phyloP scores from a whole-genome alignment of 2,888 invertebrate genomes.

The Portevinia maculata region DNA sequence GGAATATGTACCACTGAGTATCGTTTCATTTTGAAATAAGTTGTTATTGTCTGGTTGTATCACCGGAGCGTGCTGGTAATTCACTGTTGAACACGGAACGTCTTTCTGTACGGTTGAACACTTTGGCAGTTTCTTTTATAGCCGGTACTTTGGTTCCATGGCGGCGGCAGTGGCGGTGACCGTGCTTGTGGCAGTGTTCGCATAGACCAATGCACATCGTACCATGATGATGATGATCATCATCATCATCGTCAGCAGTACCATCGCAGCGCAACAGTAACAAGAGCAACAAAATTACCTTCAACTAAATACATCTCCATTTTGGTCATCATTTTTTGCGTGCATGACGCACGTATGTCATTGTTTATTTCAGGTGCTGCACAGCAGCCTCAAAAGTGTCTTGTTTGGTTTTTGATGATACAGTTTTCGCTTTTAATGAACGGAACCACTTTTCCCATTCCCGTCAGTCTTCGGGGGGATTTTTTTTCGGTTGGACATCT shows the following conservation, averaged over 20 bases:
- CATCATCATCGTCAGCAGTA: constrained; percentile 23
- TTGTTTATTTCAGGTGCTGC: constrained; percentile 59
- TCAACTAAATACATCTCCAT: constrained; percentile 57
- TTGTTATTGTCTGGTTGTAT: constrained; percentile 63
- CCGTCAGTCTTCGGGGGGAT: constrained; percentile 1
- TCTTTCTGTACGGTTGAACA: constrained; percentile 82
- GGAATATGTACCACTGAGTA: constrained; percentile 80
- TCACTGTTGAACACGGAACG: constrained; percentile 80
- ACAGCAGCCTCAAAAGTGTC: constrained; percentile 44
- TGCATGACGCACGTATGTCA: constrained; percentile 55
- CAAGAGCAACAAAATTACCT: constrained; percentile 72
- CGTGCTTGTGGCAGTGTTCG: constrained; percentile 31
- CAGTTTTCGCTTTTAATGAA: constrained; percentile 67
- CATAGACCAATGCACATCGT: constrained; percentile 73
- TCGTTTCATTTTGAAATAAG: constrained; percentile 79
- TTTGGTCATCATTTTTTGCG: constrained; percentile 33
- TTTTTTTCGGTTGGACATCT: constrained; percentile 46
- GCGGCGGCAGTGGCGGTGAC: constrained; percentile 39
- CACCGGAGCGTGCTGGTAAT: constrained; percentile 72
- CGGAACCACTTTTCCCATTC: constrained; percentile 19
- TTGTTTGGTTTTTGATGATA: constrained; percentile 56
- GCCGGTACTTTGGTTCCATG: constrained; percentile 76
- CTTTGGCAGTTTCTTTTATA: constrained; percentile 82
- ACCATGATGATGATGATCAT: constrained; percentile 65
- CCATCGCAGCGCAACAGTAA: constrained; percentile 51